A percentile compares a stretch with the other conserved stretches of the same genome.
Evolutionary conservation across 2,888 invertebrate species (phyloP).

Genomic region (Smittia aterrima): DNA sequence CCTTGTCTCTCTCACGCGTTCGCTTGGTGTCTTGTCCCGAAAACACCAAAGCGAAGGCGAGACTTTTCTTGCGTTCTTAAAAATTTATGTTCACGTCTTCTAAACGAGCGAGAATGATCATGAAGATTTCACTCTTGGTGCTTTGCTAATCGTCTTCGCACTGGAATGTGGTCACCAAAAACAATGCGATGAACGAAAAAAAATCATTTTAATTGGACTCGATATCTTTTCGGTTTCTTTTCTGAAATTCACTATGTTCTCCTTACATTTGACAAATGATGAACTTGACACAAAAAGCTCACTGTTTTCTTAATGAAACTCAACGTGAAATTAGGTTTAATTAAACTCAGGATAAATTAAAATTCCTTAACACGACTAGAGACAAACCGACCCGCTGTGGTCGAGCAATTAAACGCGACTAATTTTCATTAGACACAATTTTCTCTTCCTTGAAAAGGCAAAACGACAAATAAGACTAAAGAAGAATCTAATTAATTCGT

Average conservation of each 20-base stretch:
- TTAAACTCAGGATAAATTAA: not conserved
- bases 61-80: not conserved
- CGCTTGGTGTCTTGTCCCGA: not conserved
- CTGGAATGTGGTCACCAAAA: not conserved
- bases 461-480: conserved; percentile 11
- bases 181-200: not conserved
- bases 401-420: conserved; percentile 9
- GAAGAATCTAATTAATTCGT: conserved; percentile 10
- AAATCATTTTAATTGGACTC: not conserved
- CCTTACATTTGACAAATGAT: no score
- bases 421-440: conserved; percentile 10
- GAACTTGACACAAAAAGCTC: no score
- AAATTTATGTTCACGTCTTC: not conserved
- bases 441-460: conserved; percentile 12
- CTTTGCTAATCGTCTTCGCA: not conserved
- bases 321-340: not conserved
- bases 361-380: not conserved
- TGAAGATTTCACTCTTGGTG: not conserved
- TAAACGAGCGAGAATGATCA: not conserved
- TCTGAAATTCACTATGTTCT: no score
- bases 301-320: not conserved
- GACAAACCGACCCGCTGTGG: not conserved
- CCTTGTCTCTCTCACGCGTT: not conserved
- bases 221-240: not conserved
- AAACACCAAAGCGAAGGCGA: conserved; percentile 11